Percentiles rank a stretch among this genome's conserved stretches.
phyloP scores from a whole-genome alignment of 2,113 vertebrate genomes.

The Gadus chalcogrammus region DNA sequence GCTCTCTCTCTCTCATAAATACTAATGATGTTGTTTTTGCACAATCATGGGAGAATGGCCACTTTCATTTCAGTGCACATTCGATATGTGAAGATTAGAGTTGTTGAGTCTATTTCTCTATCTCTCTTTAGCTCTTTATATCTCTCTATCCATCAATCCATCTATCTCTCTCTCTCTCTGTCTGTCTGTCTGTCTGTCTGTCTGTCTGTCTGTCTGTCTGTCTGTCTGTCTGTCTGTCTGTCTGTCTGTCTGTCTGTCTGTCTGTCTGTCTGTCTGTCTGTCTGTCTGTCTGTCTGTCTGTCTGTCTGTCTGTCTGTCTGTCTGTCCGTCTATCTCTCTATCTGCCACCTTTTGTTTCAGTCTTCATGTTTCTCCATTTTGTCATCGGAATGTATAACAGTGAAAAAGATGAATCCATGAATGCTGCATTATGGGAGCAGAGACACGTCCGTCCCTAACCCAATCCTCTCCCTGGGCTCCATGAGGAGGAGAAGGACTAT shows the following conservation, averaged over 20 bases:
- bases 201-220: too few species aligned
- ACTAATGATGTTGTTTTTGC: too few species aligned
- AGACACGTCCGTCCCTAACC: slow-evolving; percentile 76
- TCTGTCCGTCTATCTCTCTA: slow-evolving; percentile 25
- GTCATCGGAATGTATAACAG: slow-evolving; percentile 95
- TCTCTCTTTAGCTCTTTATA: too few species aligned
- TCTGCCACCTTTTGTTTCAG: slow-evolving; percentile 63
- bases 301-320: not conserved
- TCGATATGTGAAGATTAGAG: too few species aligned
- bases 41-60: too few species aligned
- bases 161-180: too few species aligned
- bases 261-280: slow-evolving; percentile 20
- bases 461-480: slow-evolving; percentile 67
- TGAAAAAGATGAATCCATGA: slow-evolving; percentile 84
- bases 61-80: too few species aligned
- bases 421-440: slow-evolving; percentile 78
- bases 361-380: slow-evolving; percentile 79
- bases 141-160: too few species aligned
- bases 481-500: slow-evolving; percentile 62
- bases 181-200: too few species aligned
- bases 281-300: not conserved
- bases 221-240: not conserved
- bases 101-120: too few species aligned
- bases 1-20: not conserved
- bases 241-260: slow-evolving; percentile 19